Evolutionary conservation across 2,113 vertebrate genomes (phyloP), one percentile per base, ranked within the genome.

Genomic region (Halcyon senegalensis): DNA sequence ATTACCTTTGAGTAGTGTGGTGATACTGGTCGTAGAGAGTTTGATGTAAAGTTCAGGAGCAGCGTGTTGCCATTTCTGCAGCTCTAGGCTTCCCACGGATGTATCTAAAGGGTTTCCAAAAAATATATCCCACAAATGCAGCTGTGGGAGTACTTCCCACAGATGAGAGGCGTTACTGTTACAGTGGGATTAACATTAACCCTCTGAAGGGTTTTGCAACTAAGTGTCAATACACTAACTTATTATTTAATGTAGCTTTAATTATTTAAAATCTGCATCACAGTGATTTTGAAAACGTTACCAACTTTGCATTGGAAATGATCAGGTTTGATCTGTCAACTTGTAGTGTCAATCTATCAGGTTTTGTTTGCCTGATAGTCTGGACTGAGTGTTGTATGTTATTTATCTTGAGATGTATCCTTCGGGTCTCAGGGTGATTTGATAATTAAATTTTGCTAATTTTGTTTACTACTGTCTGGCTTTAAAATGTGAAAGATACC

Each of bases 271-370:
- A 67, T 46, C 41, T 64, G 11, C 9, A 46, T 89, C 4, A 2
- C 13, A 39, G 25, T 15, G 14, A 62, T 70, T 83, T 83, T 62
- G 19, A 60, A 31, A 53, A 23, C 46, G 70, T 37, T 79, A 8
- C 24, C 17, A 23, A 0, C 5, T 67, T 74, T 74, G 25, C 16
- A 5, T 13, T 35, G 43, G 43, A 79, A 72, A 9, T 20, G 21
- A 9, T 60, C 10, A 3, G 11, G 8, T 79, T 77, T 37, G n/a
- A 39, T 24, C 35, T 51, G 39, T 25, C 64, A 96, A 63, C 11
- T 3, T 11, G 15, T 8, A 7, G 4, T 30, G 44, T 66, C 3
- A 0, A 7, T 41, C 33, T 67, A 1, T 51, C 10, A 9, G 13
- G 7, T 46, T 23, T 30, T 37, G 24, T 50, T 58, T 92, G 13